Conservation (phyloP, 2,113 vertebrate genomes). For the Geococcyx californianus region DNA sequence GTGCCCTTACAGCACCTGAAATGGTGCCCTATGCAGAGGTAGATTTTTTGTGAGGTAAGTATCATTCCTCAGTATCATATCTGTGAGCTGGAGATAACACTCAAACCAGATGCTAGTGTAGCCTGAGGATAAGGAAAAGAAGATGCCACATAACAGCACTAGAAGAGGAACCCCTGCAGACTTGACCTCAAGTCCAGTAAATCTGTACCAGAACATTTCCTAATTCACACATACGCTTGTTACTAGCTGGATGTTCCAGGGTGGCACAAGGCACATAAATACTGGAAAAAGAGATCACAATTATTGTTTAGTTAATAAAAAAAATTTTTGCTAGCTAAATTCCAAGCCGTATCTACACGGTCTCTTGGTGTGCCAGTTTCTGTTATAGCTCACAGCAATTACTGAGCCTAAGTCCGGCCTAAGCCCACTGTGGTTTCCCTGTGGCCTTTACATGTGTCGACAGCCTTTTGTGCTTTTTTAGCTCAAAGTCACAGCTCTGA, state of each 20-base stretch:
- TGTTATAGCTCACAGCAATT: not conserved
- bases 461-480: not conserved
- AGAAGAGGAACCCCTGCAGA: not conserved
- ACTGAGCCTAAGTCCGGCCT: not conserved
- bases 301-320: not conserved
- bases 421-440: not conserved
- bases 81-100: not conserved
- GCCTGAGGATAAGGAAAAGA: not conserved
- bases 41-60: not conserved
- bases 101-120: not conserved
- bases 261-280: not conserved
- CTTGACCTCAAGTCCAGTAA: not conserved
- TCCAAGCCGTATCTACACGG: not conserved
- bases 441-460: not conserved
- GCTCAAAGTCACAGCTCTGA: not conserved
- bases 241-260: not conserved
- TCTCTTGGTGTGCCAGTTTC: not conserved
- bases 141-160: not conserved
- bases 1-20: not conserved
- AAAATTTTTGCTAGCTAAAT: not conserved
- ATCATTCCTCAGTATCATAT: not conserved
- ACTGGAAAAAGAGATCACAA: not conserved
- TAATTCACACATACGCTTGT: rapidly evolving
- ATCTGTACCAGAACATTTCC: not conserved
- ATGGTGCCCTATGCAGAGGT: not conserved